A percentile compares a stretch with the other conserved stretches of the same genome.
Conservation (phyloP, 2,888 invertebrate genomes). For the Pseudococcus viburni region DNA sequence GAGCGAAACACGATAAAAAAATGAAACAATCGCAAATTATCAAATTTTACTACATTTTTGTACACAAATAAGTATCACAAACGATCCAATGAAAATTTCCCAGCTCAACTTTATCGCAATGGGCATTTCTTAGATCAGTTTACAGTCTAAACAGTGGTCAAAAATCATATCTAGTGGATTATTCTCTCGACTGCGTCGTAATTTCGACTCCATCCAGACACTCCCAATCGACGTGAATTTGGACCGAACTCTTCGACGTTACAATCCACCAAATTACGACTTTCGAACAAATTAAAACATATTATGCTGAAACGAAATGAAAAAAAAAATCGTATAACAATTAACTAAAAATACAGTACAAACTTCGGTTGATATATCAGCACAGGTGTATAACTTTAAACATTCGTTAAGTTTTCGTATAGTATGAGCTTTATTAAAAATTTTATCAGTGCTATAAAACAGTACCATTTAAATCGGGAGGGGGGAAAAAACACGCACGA, state of each 20-base stretch:
- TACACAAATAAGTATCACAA: too few relatives aligned
- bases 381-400: constrained; percentile 36
- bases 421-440: constrained; percentile 30
- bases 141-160: too few relatives aligned
- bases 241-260: background rate
- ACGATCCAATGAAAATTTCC: too few relatives aligned
- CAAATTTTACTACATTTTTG: too few relatives aligned
- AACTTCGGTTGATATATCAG: background rate
- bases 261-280: background rate
- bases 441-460: constrained; percentile 45
- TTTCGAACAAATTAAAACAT: background rate
- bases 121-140: too few relatives aligned
- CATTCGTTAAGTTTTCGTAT: constrained; percentile 41
- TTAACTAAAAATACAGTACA: background rate
- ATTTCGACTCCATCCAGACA: too few relatives aligned
- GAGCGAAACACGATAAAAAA: too few relatives aligned
- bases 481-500: constrained; percentile 20
- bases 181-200: too few relatives aligned
- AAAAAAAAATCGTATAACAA: background rate
- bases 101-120: too few relatives aligned
- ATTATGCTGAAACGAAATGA: background rate
- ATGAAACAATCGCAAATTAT: too few relatives aligned
- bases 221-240: too few relatives aligned
- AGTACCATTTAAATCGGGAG: background rate
- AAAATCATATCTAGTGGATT: too few relatives aligned